Evolutionary conservation across 2,888 invertebrate genomes (phyloP).

Genomic region (Oegoconia quadripuncta): DNA sequence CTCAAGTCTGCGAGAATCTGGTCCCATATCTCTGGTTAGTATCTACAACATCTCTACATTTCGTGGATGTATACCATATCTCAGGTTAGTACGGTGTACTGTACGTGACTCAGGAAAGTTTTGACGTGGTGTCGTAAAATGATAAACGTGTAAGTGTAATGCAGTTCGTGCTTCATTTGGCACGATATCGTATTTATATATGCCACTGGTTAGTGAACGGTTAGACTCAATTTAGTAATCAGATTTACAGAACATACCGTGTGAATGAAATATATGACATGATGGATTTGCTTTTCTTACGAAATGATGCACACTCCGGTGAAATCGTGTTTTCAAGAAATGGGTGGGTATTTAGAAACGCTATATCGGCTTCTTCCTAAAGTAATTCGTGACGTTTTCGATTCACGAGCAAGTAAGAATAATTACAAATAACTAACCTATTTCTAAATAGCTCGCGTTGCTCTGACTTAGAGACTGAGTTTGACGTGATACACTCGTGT

Average conservation of each 20-base stretch:
- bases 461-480: slow-evolving; percentile 2
- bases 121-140: slow-evolving; percentile 53
- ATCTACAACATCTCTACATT: too few relatives aligned
- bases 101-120: too few relatives aligned
- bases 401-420: too few relatives aligned
- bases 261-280: slow-evolving; percentile 35
- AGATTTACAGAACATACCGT: slow-evolving; percentile 53
- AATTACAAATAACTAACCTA: too few relatives aligned
- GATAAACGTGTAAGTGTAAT: slow-evolving; percentile 38
- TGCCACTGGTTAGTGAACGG: slow-evolving; percentile 54
- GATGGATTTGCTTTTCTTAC: slow-evolving; percentile 24
- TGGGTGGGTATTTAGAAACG: too few relatives aligned
- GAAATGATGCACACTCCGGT: slow-evolving; percentile 12
- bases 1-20: too few relatives aligned
- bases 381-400: too few relatives aligned
- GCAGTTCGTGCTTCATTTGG: slow-evolving; percentile 62
- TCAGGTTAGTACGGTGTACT: too few relatives aligned
- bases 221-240: slow-evolving; percentile 63
- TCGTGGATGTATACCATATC: too few relatives aligned
- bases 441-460: neutral
- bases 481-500: slow-evolving; percentile 22
- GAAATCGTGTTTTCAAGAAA: neutral
- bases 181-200: slow-evolving; percentile 64
- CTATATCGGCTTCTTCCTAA: too few relatives aligned
- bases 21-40: too few relatives aligned